Conservation (phyloP, 2,888 invertebrate genomes). For the Pilophorus perplexus region DNA sequence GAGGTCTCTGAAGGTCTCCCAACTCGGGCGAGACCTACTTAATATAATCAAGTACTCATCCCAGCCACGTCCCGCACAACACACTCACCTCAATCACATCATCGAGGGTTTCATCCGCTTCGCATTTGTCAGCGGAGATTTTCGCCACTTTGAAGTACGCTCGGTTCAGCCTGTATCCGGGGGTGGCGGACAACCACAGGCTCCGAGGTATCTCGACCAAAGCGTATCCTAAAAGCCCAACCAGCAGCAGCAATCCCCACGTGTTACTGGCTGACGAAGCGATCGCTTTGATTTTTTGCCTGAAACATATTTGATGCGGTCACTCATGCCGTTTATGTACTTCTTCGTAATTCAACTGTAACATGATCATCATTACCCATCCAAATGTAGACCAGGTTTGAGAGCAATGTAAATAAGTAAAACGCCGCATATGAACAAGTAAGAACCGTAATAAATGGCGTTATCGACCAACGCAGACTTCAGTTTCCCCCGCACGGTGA, state of each 20-base stretch:
- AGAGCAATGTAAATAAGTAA: conserved; percentile 91
- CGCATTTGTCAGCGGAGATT: conserved; percentile 89
- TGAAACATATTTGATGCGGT: conserved; percentile 51
- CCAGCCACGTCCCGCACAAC: too few species aligned
- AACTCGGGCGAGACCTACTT: too few species aligned
- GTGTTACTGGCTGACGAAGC: conserved; percentile 98
- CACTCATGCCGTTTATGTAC: too few species aligned
- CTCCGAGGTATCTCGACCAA: conserved; percentile 92
- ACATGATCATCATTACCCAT: conserved; percentile 79
- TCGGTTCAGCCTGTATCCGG: conserved; percentile 77
- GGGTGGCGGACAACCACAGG: conserved; percentile 86
- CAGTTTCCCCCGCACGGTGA: conserved; percentile 88
- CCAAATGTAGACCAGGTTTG: conserved; percentile 81
- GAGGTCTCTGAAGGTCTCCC: too few species aligned
- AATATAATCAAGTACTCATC: too few species aligned
- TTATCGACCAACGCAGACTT: conserved; percentile 95
- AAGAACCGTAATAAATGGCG: conserved; percentile 96
- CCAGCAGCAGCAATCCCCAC: conserved; percentile 94
- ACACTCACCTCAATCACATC: conserved; percentile 81
- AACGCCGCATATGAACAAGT: conserved; percentile 89
- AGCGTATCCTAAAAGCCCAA: conserved; percentile 88
- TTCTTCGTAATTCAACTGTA: too few species aligned
- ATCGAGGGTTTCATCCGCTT: conserved; percentile 94
- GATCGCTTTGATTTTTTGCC: conserved; percentile 88
- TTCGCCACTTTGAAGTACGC: conserved; percentile 94